Evolutionary conservation across 2,888 invertebrate species (phyloP).

Genomic region (Platycnemis pennipes): DNA sequence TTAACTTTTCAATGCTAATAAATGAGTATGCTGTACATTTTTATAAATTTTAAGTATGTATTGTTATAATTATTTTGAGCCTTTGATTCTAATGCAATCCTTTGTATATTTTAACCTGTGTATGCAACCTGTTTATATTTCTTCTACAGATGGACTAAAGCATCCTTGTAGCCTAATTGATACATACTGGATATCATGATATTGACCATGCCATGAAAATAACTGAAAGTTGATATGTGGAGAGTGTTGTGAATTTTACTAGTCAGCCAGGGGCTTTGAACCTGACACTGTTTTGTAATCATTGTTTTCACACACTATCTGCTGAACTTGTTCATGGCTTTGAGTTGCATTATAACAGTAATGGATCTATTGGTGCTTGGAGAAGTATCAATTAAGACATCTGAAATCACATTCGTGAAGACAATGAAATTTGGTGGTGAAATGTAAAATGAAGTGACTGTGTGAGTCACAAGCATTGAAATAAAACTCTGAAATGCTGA

Average conservation of each 20-base stretch:
- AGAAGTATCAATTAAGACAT: neutral
- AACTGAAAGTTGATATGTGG: neutral
- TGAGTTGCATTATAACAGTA: neutral
- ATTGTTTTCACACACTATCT: neutral
- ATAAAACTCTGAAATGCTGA: neutral
- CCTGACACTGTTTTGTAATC: conserved; percentile 11
- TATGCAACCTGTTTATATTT: neutral
- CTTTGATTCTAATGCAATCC: neutral
- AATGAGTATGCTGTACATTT: neutral
- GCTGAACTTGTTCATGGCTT: neutral
- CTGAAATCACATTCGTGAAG: neutral
- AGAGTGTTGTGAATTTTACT: neutral
- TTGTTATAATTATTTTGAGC: conserved; percentile 31
- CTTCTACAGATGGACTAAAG: neutral
- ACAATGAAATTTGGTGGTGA: neutral
- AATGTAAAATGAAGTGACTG: neutral
- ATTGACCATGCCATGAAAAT: conserved; percentile 16
- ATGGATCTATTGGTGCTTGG: conserved; percentile 39
- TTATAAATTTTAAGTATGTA: conserved; percentile 22
- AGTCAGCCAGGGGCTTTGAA: neutral
- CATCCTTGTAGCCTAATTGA: neutral
- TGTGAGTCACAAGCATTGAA: neutral
- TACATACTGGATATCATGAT: neutral
- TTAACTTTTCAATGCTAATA: neutral
- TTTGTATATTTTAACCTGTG: conserved; percentile 2